Evolutionary conservation across 2,797 vertebrate species (phyloP), one percentile per base, ranked within the genome.

Genomic region (Arremon aurantiirostris): DNA sequence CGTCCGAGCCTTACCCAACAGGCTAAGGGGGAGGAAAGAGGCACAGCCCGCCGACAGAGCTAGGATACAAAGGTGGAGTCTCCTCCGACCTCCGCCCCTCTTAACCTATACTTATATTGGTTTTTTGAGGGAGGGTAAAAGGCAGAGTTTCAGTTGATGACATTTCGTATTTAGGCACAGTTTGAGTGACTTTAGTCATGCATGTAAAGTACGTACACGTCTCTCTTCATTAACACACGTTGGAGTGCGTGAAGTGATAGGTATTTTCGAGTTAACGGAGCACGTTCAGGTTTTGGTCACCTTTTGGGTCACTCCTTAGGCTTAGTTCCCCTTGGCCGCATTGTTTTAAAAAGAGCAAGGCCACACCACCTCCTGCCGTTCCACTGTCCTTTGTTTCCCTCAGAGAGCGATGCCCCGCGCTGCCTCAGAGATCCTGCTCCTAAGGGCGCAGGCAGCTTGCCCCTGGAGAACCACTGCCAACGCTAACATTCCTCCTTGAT

Each of bases 171-270:
- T 64, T 16, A 52, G 21, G 18, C 22, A 8, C 24, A 50, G 20
- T 16, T 2, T 14, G 8, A 34, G 21, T 34, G 57, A 16, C 44
- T 64, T 64, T 0, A 61, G 8, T 10, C 22, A 32, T 6, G 3
- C 12, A 14, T 2, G 11, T 12, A 50, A 44, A 83, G 30, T 15
- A 46, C 2, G 21, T 4, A 57, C 44, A 32, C 3, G 5, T 39
- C 32, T 30, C 26, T 11, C 23, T 57, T 46, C n/a, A 41, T 5
- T 34, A 71, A 9, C 30, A 10, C 15, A 14, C 8, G 2, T 0
- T 9, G 19, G 3, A 14, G 6, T 15, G 59, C 8, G 20, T 47
- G 42, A 76, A 50, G 11, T 1, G 18, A 6, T 5, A 41, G 0
- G 7, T 14, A 16, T 16, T 57, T 52, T 23, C 6, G 18, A 70